Evolutionary conservation across 2,888 invertebrate genomes (phyloP), one percentile per base, ranked within the genome.

Genomic region (Acronicta alni): DNA sequence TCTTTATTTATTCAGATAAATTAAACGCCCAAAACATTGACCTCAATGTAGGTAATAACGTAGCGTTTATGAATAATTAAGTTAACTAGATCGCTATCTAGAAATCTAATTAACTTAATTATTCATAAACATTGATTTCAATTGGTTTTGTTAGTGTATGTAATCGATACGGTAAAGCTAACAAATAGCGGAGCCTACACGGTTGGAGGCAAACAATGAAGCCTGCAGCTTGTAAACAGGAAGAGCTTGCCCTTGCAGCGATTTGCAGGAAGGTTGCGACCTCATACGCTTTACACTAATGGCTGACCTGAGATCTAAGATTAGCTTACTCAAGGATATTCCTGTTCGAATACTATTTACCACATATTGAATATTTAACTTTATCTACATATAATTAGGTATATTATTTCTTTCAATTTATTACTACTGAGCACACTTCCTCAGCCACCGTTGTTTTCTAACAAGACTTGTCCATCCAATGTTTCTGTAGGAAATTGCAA

Each of bases 181-280:
- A 63, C 63, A 57, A 57, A 68, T 48, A 67, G 64, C 69, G 72
- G 72, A 72, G 75, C 83, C 80, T 81, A 80, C 76, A 80, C 67
- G 35, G n/a, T 83, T 86, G 79, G 79, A 84, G 79, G 76, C 81
- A 89, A 89, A 90, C 89, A 88, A 76, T 79, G 68, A 79, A 81
- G 67, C 47, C 20, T 63, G 79, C 84, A 67, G 68, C 78, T 78
- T 85, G 80, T 83, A 84, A 85, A 86, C 87, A 84, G 76, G 81
- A 82, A 84, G 83, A 52, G 63, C 78, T 79, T 77, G 77, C 80
- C 85, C 85, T 81, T 65, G 71, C 80, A 89, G 85, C 83, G 67
- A 77, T 86, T 83, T 80, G 65, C 64, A 81, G 80, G 84, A 84
- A 84, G 82, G 67, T 57, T 45, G 51, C 37, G 57, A 53, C 26